Percentiles rank a stretch among this genome's conserved stretches.
phyloP scores from a whole-genome alignment of 2,113 vertebrate genomes.

The Amphiprion ocellaris region DNA sequence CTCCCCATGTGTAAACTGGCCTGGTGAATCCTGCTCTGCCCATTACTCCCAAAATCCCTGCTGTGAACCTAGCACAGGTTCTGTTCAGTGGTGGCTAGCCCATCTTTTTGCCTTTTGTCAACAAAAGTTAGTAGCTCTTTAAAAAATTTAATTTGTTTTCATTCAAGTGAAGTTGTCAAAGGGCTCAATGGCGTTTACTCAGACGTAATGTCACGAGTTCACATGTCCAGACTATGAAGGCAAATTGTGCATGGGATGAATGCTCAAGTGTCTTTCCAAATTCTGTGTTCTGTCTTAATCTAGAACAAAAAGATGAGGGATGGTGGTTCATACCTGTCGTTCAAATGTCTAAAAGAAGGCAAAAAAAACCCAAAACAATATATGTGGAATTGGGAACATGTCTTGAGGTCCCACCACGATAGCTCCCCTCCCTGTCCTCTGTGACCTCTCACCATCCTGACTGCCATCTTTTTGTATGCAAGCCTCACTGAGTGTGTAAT shows the following conservation, averaged over 20 bases:
- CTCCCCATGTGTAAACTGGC: neutral
- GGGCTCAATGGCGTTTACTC: constrained; percentile 54
- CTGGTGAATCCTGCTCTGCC: constrained; percentile 25
- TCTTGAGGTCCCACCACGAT: constrained; percentile 21
- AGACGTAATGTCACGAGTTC: constrained; percentile 40
- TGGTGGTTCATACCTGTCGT: neutral
- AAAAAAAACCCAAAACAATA: neutral
- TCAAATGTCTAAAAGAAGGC: constrained; percentile 3
- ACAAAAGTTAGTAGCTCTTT: constrained; percentile 30
- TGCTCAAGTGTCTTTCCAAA: constrained; percentile 50
- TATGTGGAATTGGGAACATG: constrained; percentile 29
- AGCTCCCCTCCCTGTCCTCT: neutral
- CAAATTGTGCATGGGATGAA: constrained; percentile 67
- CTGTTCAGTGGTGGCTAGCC: neutral
- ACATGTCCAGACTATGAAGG: constrained; percentile 81
- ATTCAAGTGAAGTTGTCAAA: constrained; percentile 48
- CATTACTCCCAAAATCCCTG: constrained; percentile 16
- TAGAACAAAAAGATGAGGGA: constrained; percentile 6
- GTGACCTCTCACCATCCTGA: constrained; percentile 25
- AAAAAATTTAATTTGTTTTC: constrained; percentile 43
- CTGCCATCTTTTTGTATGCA: constrained; percentile 63
- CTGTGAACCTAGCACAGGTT: constrained; percentile 8
- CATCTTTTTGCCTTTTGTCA: constrained; percentile 19
- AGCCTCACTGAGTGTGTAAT: constrained; percentile 47
- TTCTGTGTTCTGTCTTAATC: constrained; percentile 23